Conservation (phyloP, 1,140 invertebrate genomes). For the Bradysia coprophila region DNA sequence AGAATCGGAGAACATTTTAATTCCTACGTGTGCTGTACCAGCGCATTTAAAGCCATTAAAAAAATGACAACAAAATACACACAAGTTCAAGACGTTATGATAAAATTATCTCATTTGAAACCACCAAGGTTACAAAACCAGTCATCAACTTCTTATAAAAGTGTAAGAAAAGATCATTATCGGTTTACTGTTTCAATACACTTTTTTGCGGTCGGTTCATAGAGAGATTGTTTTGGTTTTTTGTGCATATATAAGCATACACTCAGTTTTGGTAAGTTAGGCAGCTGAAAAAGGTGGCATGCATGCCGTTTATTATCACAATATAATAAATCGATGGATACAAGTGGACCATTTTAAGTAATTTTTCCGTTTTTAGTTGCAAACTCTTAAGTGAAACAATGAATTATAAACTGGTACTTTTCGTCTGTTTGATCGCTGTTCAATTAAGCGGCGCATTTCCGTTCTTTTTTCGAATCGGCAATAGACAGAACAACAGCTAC, state of each 20-base stretch:
- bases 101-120: too few relatives aligned
- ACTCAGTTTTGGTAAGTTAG: neutral
- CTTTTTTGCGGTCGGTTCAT: neutral
- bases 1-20: too few relatives aligned
- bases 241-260: neutral
- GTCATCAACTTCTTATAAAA: neutral
- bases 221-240: too few relatives aligned
- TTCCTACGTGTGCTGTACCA: too few relatives aligned
- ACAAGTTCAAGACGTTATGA: too few relatives aligned
- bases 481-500: neutral
- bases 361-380: slow-evolving; percentile 1
- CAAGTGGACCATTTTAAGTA: neutral
- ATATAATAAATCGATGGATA: neutral
- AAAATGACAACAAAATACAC: too few relatives aligned
- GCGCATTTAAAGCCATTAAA: too few relatives aligned
- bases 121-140: too few relatives aligned
- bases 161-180: neutral
- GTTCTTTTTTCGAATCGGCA: neutral
- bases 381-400: too few relatives aligned
- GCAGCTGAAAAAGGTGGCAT: too few relatives aligned
- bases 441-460: neutral
- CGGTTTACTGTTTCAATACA: neutral
- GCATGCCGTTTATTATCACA: neutral
- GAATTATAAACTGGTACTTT: too few relatives aligned
- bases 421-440: too few relatives aligned